A percentile compares a stretch with the other conserved stretches of the same genome.
Evolutionary conservation across 2,797 vertebrate species (phyloP).

Genomic region (Macrochelys suwanniensis): DNA sequence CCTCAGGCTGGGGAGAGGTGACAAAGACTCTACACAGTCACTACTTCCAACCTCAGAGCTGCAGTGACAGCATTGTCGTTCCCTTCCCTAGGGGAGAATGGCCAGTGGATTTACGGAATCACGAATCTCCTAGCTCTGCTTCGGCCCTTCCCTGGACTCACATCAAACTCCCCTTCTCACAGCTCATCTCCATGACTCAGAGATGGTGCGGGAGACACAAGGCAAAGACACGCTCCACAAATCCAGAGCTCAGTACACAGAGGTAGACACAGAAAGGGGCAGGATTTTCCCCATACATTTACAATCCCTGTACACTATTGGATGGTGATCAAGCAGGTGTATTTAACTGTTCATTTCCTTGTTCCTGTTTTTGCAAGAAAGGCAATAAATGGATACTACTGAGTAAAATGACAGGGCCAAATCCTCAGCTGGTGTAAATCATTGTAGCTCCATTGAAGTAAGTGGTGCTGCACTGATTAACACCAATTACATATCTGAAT

Average conservation of each 20-base stretch:
- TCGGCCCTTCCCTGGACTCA: not conserved
- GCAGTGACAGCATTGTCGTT: fast-evolving
- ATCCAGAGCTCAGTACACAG: not conserved
- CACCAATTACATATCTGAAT: constrained; percentile 72
- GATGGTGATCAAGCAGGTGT: constrained; percentile 72
- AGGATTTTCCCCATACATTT: constrained; percentile 56
- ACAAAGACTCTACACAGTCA: not conserved
- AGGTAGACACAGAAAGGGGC: not conserved
- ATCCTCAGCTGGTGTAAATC: constrained; percentile 77
- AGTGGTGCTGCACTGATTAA: constrained; percentile 78
- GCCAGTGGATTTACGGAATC: not conserved
- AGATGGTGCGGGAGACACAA: not conserved
- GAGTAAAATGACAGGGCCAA: constrained; percentile 70
- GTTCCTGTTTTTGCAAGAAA: constrained; percentile 77
- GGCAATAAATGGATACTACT: constrained; percentile 67
- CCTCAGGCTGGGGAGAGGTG: fast-evolving
- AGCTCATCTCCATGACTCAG: not conserved
- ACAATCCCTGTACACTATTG: constrained; percentile 74
- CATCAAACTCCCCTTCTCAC: not conserved
- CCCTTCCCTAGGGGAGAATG: not conserved
- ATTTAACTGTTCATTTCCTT: constrained; percentile 76
- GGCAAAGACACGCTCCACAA: not conserved
- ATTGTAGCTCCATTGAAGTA: constrained; percentile 75
- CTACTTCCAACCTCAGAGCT: not conserved
- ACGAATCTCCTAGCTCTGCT: not conserved